phyloP scores from a whole-genome alignment of 2,797 vertebrate genomes.

The Falco naumanni region DNA sequence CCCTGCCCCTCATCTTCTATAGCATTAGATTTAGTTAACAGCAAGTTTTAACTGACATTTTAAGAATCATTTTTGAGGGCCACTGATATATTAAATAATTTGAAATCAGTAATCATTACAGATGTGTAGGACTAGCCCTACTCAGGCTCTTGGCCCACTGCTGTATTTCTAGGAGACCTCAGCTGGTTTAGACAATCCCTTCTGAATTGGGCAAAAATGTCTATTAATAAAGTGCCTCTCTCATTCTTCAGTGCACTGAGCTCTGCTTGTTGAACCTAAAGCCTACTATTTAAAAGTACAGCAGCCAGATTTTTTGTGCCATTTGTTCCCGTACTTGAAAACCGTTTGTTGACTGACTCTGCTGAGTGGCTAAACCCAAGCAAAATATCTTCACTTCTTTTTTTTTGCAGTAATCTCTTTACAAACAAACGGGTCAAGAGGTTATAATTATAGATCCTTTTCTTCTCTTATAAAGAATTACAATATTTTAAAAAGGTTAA shows the following conservation, averaged over 20 bases:
- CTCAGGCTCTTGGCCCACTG: background rate
- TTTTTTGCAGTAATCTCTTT: too few relatives aligned
- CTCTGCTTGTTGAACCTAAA: background rate
- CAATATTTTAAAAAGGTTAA: constrained; percentile 80
- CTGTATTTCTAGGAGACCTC: background rate
- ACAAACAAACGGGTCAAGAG: constrained; percentile 64
- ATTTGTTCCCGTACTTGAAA: constrained; percentile 32
- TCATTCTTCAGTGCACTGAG: background rate
- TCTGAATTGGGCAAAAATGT: background rate
- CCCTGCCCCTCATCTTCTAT: background rate
- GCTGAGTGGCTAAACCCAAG: constrained; percentile 17
- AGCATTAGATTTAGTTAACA: background rate
- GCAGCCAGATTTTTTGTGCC: background rate
- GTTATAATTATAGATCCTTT: constrained; percentile 79
- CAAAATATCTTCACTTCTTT: background rate
- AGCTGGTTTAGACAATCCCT: background rate
- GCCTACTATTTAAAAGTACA: background rate
- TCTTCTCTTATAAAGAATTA: constrained; percentile 81
- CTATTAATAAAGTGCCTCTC: background rate
- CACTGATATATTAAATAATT: background rate
- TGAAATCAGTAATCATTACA: background rate
- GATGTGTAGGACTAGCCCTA: background rate
- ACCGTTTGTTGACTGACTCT: constrained; percentile 3
- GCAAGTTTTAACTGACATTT: background rate
- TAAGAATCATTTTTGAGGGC: background rate